These are phyloP conservation scores for Zophobas morio DNA, from an alignment of 1,140 invertebrate species.

Conservation along the genomic window DNA sequence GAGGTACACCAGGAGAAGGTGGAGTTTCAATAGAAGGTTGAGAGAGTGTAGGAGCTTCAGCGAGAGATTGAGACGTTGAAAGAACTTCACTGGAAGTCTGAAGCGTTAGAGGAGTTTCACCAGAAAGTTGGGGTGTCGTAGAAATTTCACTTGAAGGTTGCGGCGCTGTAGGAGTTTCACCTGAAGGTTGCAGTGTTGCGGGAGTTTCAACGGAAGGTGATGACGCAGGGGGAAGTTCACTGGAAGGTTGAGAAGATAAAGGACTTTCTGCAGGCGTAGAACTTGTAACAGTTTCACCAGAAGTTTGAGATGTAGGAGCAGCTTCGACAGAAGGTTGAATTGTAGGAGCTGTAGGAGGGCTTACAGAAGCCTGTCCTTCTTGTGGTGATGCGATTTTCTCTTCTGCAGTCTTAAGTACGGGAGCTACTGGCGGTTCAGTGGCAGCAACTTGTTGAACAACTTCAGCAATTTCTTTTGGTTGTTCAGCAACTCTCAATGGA, in stretches of 20 bases:
- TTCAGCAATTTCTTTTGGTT: constrained; percentile 14
- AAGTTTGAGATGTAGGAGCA: constrained; percentile 52
- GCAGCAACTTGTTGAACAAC: constrained; percentile 3
- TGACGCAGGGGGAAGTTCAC: too few species aligned
- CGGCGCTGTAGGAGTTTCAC: constrained; percentile 62
- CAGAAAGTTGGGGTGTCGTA: too few species aligned
- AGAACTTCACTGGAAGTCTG: too few species aligned
- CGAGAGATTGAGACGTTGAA: too few species aligned
- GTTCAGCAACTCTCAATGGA: background rate
- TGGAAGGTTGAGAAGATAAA: too few species aligned
- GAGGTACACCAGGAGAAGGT: constrained; percentile 45
- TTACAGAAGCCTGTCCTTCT: constrained; percentile 32
- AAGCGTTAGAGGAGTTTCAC: too few species aligned
- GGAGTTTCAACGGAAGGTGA: too few species aligned
- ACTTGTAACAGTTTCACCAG: background rate
- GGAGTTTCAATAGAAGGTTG: too few species aligned
- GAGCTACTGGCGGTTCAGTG: constrained; percentile 52
- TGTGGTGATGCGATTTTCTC: constrained; percentile 52
- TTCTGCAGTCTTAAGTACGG: constrained; percentile 56
- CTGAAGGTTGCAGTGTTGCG: constrained; percentile 52
- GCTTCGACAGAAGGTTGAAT: constrained; percentile 49
- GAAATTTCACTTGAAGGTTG: too few species aligned
- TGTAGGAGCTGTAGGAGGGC: constrained; percentile 47
- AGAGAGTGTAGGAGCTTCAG: too few species aligned
- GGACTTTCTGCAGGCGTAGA: too few species aligned